Conservation (phyloP, 2,888 invertebrate species). For the Petrolisthes manimaculis region DNA sequence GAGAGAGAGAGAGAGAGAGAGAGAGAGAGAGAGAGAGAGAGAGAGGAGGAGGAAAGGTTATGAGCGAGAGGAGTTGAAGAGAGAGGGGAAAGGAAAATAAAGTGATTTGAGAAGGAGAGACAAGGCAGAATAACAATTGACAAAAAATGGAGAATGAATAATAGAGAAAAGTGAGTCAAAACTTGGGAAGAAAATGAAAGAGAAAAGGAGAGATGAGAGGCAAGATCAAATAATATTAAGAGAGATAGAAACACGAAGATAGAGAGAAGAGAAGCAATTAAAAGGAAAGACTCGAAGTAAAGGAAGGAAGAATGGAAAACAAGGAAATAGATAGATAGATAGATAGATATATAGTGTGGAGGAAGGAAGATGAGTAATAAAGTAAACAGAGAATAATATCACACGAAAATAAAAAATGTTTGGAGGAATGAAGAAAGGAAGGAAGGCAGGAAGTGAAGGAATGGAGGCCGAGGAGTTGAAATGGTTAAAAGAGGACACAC, state of each 20-base stretch:
- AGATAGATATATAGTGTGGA: neutral
- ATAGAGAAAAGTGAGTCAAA: neutral
- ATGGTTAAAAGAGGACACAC: neutral
- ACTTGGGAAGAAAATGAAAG: neutral
- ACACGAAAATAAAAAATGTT: too few species aligned
- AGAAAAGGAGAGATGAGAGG: neutral
- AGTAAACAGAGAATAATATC: too few species aligned
- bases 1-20: conserved; percentile 23
- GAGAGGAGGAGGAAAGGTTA: too few species aligned
- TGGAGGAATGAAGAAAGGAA: neutral
- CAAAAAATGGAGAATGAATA: neutral
- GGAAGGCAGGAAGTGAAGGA: neutral
- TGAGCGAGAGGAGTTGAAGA: neutral
- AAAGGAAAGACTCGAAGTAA: too few species aligned
- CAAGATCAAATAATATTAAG: neutral
- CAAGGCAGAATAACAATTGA: neutral
- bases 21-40: conserved; percentile 12
- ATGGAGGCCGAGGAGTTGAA: neutral
- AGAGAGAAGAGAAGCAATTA: too few species aligned
- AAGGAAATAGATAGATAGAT: conserved; percentile 12
- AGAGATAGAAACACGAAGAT: neutral
- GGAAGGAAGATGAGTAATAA: too few species aligned
- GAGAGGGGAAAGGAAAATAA: neutral
- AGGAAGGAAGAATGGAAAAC: too few species aligned
- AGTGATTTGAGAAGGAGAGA: neutral